Base-by-base conservation (phyloP, 2,797 vertebrate genomes). In the Capromys pilorides region DNA sequence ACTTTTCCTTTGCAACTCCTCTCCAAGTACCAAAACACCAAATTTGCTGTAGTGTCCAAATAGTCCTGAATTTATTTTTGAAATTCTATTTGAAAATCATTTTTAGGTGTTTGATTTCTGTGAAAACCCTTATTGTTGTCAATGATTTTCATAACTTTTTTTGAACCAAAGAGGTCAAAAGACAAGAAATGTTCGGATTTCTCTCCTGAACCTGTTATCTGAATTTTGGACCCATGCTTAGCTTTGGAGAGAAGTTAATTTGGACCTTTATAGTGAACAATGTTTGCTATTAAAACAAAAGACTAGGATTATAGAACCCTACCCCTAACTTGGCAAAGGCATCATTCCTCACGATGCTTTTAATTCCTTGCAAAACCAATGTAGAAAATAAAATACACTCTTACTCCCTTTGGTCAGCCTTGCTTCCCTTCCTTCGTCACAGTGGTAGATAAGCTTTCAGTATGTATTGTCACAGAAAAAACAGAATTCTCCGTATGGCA, bases 61-160 rank as follows among this genome's bases (percentile, higher is more conserved):
- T 93, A 95, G 95, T 97, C 97, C 96, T 94, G 95, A 79, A 94
- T 97, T 94, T 83, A 95, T 96, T 97, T 94, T 95, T 93, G 93
- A 91, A 81, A n/a, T 96, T 92, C 33, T 85, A 82, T 88, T 95
- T 95, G 66, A 95, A 97, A 90, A 94, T 95, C 87, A 90, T 91
- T 90, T 97, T 97, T 80, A n/a, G 8, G 96, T 80, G 95, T 97
- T 93, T 95, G 54, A 86, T 39, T 96, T 66, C 31, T 31, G 61
- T 51, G 79, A 95, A 95, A 97, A 88, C 59, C 80, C 22, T 45
- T 94, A 90, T 93, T 95, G 62, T 90, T 87, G 81, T 26, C 26
- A 57, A 93, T 78, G 93, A 49, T 94, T 88, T 95, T 82, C 89
- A 88, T 95, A 90, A 61, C 95, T 66, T 8, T 54, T 54, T 93